Base-by-base conservation (phyloP, 2,113 vertebrate genomes). In the Prochilodus magdalenae region DNA sequence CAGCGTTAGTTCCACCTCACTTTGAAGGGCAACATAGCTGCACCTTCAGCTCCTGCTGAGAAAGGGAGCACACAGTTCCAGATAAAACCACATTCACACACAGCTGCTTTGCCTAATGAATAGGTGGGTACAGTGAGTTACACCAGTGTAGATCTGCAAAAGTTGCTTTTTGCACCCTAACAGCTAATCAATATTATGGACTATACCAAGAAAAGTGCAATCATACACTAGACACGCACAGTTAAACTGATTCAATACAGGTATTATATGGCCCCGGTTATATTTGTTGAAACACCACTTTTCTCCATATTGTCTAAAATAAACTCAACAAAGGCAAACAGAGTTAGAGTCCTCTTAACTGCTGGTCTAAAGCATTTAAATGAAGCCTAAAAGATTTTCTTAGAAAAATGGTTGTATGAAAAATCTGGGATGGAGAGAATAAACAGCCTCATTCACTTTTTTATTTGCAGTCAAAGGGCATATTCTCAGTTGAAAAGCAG, bases 1-100 rank as follows among this genome's bases (percentile, higher is more conserved):
- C 82, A 84, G 78, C 5, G 86, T 89, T 86, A 70, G 90, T 87
- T 91, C 85, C 83, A 87, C 87, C 87, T 85, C 86, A 91, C 89
- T 91, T 90, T 91, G 88, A 89, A 80, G 72, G 73, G 65, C 71
- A 55, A 18, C 60, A 30, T 4, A 67, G 76, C 53, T 27, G 69
- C 44, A 15, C 71, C 47, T 44, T 69, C 36, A 5, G 63, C 62
- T 59, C 51, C 66, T 62, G 65, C 40, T 55, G 47, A 66, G 47
- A 16, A 63, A 63, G 26, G 47, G 72, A 53, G 26, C 33, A 33
- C 66, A n/a, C 20, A 1, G 18, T 69, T 20, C 11, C 29, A 67
- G 33, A 60, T 60, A 24, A 60, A 60, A 24, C 22, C n/a, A 5
- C 57, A 60, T 60, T 26, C 24, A 60, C 57, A 60, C 57, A 24